phyloP scores from a whole-genome alignment of 2,797 vertebrate genomes.

The Lophotriccus pileatus region DNA sequence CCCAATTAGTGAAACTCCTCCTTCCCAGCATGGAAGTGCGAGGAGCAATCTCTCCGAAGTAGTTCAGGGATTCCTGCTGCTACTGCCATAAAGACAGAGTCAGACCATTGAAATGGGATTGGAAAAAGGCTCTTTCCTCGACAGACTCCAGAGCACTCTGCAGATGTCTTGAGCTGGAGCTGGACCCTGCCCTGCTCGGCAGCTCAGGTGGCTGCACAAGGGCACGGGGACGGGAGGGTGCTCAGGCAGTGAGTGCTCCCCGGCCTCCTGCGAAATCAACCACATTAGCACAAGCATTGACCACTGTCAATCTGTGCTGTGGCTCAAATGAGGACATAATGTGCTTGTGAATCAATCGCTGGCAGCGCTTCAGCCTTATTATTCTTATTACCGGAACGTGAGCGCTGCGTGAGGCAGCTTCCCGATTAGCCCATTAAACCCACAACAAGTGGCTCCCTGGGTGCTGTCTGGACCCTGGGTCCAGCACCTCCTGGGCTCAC shows the following conservation, averaged over 20 bases:
- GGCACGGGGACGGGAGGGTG: neutral
- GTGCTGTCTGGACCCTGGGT: neutral
- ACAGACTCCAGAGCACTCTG: neutral
- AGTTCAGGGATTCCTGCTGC: conserved; percentile 6
- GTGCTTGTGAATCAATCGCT: conserved; percentile 17
- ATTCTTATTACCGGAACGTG: neutral
- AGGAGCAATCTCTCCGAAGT: conserved; percentile 21
- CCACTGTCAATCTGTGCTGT: neutral
- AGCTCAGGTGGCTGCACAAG: neutral
- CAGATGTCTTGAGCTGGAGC: neutral
- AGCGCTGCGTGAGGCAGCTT: neutral
- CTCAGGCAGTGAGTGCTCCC: neutral
- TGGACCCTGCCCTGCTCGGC: neutral
- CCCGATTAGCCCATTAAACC: neutral
- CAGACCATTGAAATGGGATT: neutral
- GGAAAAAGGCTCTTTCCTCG: neutral
- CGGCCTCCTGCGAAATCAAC: neutral
- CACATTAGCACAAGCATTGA: conserved; percentile 29
- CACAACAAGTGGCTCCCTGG: accelerated
- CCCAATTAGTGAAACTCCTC: conserved; percentile 53
- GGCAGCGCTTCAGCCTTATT: conserved; percentile 7
- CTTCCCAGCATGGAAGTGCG: conserved; percentile 39
- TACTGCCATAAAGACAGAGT: neutral
- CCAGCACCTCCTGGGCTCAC: neutral
- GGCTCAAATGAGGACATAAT: conserved; percentile 32